These are phyloP conservation scores for Mormoops blainvillei DNA, from an alignment of 2,113 vertebrate species.

Conservation along the genomic window DNA sequence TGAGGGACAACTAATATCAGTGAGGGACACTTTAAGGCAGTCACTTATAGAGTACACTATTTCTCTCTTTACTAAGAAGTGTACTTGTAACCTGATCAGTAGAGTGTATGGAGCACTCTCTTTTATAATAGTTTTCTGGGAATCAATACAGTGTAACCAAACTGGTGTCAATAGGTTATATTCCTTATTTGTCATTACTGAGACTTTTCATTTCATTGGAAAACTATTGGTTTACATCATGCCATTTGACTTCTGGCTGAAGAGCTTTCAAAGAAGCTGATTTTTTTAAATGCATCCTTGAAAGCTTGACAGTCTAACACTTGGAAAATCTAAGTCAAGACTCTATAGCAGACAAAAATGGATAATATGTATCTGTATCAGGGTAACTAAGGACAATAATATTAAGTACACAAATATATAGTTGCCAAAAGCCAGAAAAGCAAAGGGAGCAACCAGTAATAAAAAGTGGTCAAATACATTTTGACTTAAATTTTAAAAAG, in stretches of 20 bases:
- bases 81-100: not conserved
- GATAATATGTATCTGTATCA: not conserved
- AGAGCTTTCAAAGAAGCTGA: slow-evolving; percentile 45
- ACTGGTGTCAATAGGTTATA: slow-evolving; percentile 42
- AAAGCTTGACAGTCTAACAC: not conserved
- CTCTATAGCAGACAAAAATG: not conserved
- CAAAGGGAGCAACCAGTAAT: not conserved
- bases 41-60: not conserved
- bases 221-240: slow-evolving; percentile 9
- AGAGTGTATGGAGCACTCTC: not conserved
- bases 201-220: slow-evolving; percentile 45
- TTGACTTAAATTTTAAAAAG: not conserved
- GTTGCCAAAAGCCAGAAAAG: not conserved
- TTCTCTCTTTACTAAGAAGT: not conserved
- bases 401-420: not conserved
- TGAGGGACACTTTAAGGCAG: not conserved
- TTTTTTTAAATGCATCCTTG: slow-evolving; percentile 15
- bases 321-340: not conserved
- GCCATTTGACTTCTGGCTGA: slow-evolving; percentile 51
- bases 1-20: not conserved
- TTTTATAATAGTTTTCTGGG: slow-evolving; percentile 22
- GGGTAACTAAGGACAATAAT: not conserved
- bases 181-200: slow-evolving; percentile 43
- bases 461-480: not conserved
- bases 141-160: slow-evolving; percentile 39